A percentile compares a stretch with the other conserved stretches of the same genome.
Conservation (phyloP, 37 sponge, comb jelly and placozoan genomes). For the Chondrosia reniformis region DNA sequence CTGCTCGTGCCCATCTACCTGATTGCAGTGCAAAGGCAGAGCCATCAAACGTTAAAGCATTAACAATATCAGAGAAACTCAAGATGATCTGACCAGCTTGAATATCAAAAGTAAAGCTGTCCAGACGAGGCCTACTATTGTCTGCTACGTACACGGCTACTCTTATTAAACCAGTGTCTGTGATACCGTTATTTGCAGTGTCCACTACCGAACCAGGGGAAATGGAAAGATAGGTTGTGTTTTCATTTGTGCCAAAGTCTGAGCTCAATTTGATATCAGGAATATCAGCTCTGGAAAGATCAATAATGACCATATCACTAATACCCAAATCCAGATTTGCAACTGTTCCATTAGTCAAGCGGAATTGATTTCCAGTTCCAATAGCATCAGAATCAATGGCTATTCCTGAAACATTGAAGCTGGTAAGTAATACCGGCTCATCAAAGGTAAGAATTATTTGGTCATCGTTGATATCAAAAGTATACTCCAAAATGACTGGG, state of each 20-base stretch:
- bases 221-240: conserved; percentile 63
- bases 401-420: conserved; percentile 51
- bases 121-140: conserved; percentile 55
- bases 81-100: conserved; percentile 69
- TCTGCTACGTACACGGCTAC: conserved; percentile 48
- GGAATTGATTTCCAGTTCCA: conserved; percentile 9
- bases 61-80: conserved; percentile 75
- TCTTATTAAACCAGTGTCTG: conserved; percentile 27
- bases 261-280: conserved; percentile 52
- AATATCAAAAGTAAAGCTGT: conserved; percentile 66
- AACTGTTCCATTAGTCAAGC: conserved; percentile 38
- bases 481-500: conserved; percentile 50
- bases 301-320: conserved; percentile 24
- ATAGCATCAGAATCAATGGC: conserved; percentile 33
- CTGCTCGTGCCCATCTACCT: conserved; percentile 21
- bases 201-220: conserved; percentile 52
- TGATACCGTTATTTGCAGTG: conserved; percentile 51
- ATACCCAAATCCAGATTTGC: conserved; percentile 1
- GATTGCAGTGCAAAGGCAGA: conserved; percentile 79
- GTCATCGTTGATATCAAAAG: conserved; percentile 61
- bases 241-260: conserved; percentile 50
- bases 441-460: conserved; percentile 46
- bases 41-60: conserved; percentile 75
- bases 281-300: conserved; percentile 26
- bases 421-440: conserved; percentile 68